phyloP scores from a whole-genome alignment of 2,888 invertebrate species.

The Abrostola tripartita region DNA sequence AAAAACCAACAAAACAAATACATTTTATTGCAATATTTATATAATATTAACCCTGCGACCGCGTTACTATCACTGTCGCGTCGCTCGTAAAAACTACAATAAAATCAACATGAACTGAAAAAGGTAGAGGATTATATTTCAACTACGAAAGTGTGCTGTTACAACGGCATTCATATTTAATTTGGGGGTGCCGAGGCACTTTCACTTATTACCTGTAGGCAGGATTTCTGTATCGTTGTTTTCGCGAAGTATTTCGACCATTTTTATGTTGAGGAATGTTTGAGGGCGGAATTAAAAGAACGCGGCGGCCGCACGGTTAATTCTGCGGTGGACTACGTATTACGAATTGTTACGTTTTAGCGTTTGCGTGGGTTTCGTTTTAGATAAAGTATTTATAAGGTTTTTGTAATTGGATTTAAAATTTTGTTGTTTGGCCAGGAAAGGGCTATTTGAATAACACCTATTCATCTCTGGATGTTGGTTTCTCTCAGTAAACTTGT shows the following conservation, averaged over 20 bases:
- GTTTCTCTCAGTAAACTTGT: no score
- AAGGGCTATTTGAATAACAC: no score
- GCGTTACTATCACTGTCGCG: conserved; percentile 62
- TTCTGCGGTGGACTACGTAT: conserved; percentile 46
- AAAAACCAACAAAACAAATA: conserved; percentile 15
- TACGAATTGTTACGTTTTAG: conserved; percentile 47
- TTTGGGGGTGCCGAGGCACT: conserved; percentile 66
- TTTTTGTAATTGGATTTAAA: conserved; percentile 12
- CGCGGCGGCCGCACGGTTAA: conserved; percentile 43
- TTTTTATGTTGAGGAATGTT: conserved; percentile 41
- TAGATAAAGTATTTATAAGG: conserved; percentile 41
- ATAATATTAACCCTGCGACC: conserved; percentile 35
- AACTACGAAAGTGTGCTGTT: conserved; percentile 60
- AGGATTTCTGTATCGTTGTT: conserved; percentile 59
- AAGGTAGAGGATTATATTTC: conserved; percentile 67
- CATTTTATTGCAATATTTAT: conserved; percentile 44
- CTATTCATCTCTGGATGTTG: no score
- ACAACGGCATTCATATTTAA: conserved; percentile 68
- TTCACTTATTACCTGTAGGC: conserved; percentile 70
- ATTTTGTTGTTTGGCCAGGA: conserved; percentile 1
- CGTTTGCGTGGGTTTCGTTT: conserved; percentile 34
- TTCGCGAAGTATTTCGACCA: conserved; percentile 42
- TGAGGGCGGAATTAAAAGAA: conserved; percentile 48
- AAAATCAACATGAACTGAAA: conserved; percentile 68
- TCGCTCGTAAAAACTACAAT: conserved; percentile 70